Evolutionary conservation across 2,888 invertebrate genomes (phyloP).

Genomic region (Sesia apiformis): DNA sequence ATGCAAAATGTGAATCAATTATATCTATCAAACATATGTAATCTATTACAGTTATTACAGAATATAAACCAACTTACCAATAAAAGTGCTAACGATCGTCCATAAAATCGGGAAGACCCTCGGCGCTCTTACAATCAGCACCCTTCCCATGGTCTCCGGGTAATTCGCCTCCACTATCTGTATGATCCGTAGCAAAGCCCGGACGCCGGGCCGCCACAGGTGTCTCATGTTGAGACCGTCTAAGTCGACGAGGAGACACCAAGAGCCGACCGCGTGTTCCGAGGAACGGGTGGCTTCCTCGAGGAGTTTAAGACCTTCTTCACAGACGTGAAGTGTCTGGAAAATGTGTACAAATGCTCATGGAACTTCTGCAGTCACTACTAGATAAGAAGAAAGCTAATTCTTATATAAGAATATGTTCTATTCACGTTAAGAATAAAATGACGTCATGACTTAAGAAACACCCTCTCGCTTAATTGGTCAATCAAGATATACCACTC

Average conservation of each 20-base stretch:
- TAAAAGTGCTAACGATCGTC: slow-evolving; percentile 96
- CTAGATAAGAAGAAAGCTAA: no score
- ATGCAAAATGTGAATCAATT: no score
- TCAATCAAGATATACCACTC: no score
- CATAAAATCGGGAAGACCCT: slow-evolving; percentile 95
- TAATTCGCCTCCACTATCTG: slow-evolving; percentile 93
- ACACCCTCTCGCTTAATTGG: no score
- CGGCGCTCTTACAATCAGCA: slow-evolving; percentile 92
- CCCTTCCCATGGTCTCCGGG: slow-evolving; percentile 94
- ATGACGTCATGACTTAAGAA: no score
- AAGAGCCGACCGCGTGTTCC: slow-evolving; percentile 90
- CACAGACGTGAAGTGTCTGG: slow-evolving; percentile 89
- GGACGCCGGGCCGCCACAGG: slow-evolving; percentile 94
- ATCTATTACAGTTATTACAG: no score
- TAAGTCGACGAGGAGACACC: slow-evolving; percentile 93
- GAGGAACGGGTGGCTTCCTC: slow-evolving; percentile 88
- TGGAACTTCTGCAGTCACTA: no score
- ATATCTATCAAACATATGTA: no score
- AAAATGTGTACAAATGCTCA: slow-evolving; percentile 3
- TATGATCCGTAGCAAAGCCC: slow-evolving; percentile 77
- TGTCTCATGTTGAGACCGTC: slow-evolving; percentile 97
- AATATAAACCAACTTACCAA: slow-evolving; percentile 68
- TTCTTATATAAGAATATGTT: no score
- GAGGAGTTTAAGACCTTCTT: slow-evolving; percentile 90
- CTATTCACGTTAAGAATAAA: no score